Conservation (phyloP, 2,113 vertebrate genomes). For the Furnarius figulus region DNA sequence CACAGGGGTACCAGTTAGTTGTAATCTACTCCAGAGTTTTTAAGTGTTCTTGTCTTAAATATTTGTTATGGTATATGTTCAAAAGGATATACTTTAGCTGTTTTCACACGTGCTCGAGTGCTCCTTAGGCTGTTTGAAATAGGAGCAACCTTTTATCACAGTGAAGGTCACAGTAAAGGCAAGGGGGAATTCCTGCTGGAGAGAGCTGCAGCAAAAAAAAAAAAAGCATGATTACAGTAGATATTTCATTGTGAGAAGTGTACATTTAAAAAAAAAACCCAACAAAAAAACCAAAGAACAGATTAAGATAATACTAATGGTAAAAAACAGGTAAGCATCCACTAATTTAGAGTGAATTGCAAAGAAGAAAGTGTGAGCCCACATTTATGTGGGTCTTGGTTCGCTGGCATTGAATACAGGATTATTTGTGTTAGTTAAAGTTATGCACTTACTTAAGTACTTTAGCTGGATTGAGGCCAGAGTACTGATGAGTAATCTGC, state of each 20-base stretch:
- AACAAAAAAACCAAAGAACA: neutral
- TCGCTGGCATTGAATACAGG: neutral
- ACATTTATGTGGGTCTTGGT: neutral
- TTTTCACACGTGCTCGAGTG: neutral
- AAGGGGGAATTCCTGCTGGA: neutral
- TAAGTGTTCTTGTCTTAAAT: neutral
- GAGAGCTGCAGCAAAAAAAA: neutral
- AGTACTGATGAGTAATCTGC: conserved; percentile 24
- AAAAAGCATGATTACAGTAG: neutral
- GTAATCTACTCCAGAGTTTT: neutral
- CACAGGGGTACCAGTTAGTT: neutral
- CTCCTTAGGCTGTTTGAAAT: neutral
- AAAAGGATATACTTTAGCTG: neutral
- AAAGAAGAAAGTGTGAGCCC: neutral
- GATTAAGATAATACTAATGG: neutral
- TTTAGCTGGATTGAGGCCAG: conserved; percentile 48
- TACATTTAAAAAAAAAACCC: neutral
- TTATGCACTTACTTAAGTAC: conserved; percentile 33
- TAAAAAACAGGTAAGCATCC: neutral
- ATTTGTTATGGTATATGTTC: neutral
- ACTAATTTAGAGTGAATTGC: neutral
- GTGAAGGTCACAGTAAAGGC: neutral
- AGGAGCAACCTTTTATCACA: neutral
- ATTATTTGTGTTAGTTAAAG: conserved; percentile 51
- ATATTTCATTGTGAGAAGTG: neutral